Evolutionary conservation across 2,113 vertebrate species (phyloP).

Genomic region (Gymnorhina tibicen): DNA sequence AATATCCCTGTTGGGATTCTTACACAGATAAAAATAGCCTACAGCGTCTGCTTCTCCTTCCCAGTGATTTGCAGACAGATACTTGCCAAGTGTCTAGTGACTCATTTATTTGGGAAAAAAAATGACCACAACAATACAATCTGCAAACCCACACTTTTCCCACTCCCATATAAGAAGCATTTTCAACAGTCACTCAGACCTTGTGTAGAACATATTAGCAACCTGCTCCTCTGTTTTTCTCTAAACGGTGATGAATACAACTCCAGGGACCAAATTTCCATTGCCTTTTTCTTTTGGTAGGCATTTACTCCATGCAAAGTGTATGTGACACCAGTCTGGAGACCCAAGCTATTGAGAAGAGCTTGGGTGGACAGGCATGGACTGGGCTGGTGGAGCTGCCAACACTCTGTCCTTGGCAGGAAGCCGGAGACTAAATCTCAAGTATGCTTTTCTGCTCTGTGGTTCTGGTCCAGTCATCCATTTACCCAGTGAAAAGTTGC

Average conservation of each 20-base stretch:
- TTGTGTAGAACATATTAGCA: not conserved
- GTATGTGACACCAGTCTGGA: not conserved
- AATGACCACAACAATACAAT: constrained; percentile 3
- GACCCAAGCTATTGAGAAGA: not conserved
- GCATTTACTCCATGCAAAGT: not conserved
- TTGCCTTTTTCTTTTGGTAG: not conserved
- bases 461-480: not conserved
- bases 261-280: not conserved
- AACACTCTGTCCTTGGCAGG: not conserved
- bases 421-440: not conserved
- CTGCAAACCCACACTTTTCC: constrained; percentile 13
- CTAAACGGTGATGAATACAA: not conserved
- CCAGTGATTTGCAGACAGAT: constrained; percentile 24
- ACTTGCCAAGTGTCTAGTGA: constrained; percentile 59
- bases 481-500: not conserved
- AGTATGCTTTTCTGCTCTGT: not conserved
- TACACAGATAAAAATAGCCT: not conserved
- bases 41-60: not conserved
- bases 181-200: not conserved
- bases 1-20: not conserved
- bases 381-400: not conserved
- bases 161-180: not conserved
- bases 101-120: constrained; percentile 44
- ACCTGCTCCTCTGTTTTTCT: not conserved
- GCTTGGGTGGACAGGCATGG: not conserved